These are phyloP conservation scores for Orthonyx spaldingii DNA, from an alignment of 2,113 vertebrate genomes.

Conservation along the genomic window DNA sequence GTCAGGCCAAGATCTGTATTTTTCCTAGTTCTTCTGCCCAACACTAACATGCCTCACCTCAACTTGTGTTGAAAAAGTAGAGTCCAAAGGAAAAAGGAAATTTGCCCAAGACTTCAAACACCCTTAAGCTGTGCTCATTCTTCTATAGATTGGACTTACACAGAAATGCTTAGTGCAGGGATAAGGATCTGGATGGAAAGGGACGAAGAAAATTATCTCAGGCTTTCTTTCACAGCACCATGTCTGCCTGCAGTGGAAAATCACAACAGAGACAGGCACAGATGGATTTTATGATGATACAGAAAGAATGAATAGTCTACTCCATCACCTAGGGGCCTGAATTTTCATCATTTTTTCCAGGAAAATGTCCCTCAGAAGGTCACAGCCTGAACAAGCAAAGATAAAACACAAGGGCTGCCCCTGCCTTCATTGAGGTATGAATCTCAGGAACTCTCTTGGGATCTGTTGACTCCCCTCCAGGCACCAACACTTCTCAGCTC, in stretches of 20 bases:
- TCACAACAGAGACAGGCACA: not conserved
- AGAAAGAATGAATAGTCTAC: not conserved
- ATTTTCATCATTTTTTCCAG: not conserved
- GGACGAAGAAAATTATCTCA: not conserved
- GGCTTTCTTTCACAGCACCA: not conserved
- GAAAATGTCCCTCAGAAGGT: not conserved
- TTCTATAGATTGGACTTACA: not conserved
- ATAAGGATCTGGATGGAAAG: not conserved
- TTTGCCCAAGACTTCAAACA: not conserved
- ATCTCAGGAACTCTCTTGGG: not conserved
- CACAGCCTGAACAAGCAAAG: not conserved
- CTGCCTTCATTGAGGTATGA: accelerated
- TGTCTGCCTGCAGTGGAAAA: not conserved
- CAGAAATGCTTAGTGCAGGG: not conserved
- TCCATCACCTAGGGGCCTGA: not conserved
- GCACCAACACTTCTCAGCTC: not conserved
- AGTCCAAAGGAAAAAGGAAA: not conserved
- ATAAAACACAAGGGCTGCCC: not conserved
- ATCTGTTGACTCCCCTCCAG: not conserved
- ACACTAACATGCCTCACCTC: not conserved
- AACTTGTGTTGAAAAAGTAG: not conserved
- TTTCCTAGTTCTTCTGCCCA: not conserved
- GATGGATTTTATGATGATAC: not conserved
- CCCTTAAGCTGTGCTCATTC: not conserved
- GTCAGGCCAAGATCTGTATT: not conserved